Conservation (phyloP, 2,797 vertebrate genomes). For the Sternarchorhynchus goeldii region DNA sequence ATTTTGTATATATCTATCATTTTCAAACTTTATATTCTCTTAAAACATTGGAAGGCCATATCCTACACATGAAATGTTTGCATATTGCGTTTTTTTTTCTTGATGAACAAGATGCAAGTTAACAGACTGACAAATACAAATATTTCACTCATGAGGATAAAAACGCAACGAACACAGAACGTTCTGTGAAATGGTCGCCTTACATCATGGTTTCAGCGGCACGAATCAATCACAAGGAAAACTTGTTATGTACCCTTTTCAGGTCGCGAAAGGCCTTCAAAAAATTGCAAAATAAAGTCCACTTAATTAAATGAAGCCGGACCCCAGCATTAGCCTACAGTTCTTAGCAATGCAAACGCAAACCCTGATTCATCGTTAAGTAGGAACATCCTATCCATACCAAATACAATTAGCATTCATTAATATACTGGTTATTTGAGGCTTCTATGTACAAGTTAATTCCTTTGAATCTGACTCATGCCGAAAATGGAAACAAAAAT, state of each 20-base stretch:
- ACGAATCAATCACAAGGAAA: slow-evolving; percentile 28
- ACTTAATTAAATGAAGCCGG: slow-evolving; percentile 15
- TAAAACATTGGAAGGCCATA: slow-evolving; percentile 81
- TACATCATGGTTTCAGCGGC: slow-evolving; percentile 11
- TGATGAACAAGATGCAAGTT: slow-evolving; percentile 52
- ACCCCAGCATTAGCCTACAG: neutral
- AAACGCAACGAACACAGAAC: slow-evolving; percentile 22
- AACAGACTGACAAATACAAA: slow-evolving; percentile 49
- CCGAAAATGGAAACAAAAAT: neutral
- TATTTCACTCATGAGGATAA: slow-evolving; percentile 26
- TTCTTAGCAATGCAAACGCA: slow-evolving; percentile 11
- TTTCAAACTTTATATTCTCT: slow-evolving; percentile 72
- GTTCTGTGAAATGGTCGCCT: slow-evolving; percentile 15
- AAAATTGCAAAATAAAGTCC: slow-evolving; percentile 25
- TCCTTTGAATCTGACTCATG: slow-evolving; percentile 28
- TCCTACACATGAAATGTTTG: slow-evolving; percentile 86
- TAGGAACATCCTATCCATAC: neutral
- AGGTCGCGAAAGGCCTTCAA: slow-evolving; percentile 33
- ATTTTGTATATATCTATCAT: slow-evolving; percentile 64
- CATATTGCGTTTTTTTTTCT: slow-evolving; percentile 81
- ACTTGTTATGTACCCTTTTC: slow-evolving; percentile 21
- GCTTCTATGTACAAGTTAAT: slow-evolving; percentile 23
- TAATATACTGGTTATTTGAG: slow-evolving; percentile 11
- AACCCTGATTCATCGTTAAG: neutral
- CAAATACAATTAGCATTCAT: slow-evolving; percentile 7